phyloP scores from a whole-genome alignment of 2,113 vertebrate genomes.

The Myrmecobius fasciatus region DNA sequence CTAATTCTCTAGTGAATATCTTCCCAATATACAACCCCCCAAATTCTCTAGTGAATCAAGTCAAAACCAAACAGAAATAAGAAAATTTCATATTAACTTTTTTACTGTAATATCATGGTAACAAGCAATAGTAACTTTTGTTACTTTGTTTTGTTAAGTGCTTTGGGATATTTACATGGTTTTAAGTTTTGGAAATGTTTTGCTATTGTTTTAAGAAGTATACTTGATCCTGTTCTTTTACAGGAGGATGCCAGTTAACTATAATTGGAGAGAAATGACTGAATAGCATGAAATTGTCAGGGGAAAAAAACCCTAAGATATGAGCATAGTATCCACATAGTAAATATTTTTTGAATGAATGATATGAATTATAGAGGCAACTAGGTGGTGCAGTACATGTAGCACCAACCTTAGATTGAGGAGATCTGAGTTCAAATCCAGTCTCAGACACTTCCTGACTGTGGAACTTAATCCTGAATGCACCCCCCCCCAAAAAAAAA shows the following conservation, averaged over 20 bases:
- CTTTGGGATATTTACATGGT: not conserved
- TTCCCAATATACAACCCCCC: not conserved
- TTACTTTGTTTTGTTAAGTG: not conserved
- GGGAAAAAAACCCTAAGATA: not conserved
- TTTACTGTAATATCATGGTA: not conserved
- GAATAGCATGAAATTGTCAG: not conserved
- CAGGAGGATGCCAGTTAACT: not conserved
- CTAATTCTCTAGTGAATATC: not conserved
- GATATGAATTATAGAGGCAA: not conserved
- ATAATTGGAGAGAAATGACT: not conserved
- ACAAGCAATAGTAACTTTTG: not conserved
- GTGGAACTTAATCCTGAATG: not conserved
- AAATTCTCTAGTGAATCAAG: not conserved
- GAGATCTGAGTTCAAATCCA: not conserved
- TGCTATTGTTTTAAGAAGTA: not conserved
- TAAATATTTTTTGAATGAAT: not conserved
- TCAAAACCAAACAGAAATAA: not conserved
- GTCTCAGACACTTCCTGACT: not conserved
- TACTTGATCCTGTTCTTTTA: not conserved
- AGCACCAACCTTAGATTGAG: not conserved
- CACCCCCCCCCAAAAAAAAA: too few species aligned
- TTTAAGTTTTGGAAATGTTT: not conserved
- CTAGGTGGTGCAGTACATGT: too few species aligned
- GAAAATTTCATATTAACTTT: not conserved
- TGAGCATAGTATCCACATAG: not conserved